Base-by-base conservation (phyloP, 2,113 vertebrate species). In the cattle (Bos taurus) region DNA sequence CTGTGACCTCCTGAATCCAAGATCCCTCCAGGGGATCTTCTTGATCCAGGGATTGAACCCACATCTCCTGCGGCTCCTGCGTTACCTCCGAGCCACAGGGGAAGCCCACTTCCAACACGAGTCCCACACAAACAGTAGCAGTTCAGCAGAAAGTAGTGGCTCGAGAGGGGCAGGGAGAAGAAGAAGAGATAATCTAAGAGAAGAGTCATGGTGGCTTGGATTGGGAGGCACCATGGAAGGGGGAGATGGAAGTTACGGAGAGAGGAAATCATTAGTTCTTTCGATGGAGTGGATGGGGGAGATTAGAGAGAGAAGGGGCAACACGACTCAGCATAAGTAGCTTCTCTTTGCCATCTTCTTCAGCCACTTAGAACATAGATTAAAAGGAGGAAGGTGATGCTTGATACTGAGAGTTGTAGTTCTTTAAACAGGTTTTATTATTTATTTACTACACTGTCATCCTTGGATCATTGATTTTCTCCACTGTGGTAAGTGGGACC, bases 401-500 rank as follows among this genome's bases (percentile, higher is more conserved):
- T 40, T 8, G 26, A 43, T 30, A 21, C 8, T 28, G 36, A 74
- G n/a, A 40, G 50, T 17, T 78, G 28, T 71, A 40, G 36, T 21
- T 77, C 50, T 54, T 90, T 3, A 30, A 30, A 54, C n/a, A 77
- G 88, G 50, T 28, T 15, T 74, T 23, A 40, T 28, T 74, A 36
- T 52, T 57, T 30, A 6, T 15, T 43, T 77, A 26, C 21, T 43
- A 77, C 71, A 46, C 14, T 43, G 50, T 36, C 88, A 43, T 43
- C 67, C 88, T 77, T 14, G 11, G 33, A 6, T 30, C 26, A 8
- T 0, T 7, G 14, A 6, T 43, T 56, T 17, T 64, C n/a, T 30
- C 57, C n/a, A 19, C 0, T 1, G 10, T 2, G 28, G 43, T 21
- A 26, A 46, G 7, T 0, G 3, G 21, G 19, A n/a, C 50, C 40